phyloP scores from a whole-genome alignment of 1,140 invertebrate genomes.

The Drosophila murphyi region DNA sequence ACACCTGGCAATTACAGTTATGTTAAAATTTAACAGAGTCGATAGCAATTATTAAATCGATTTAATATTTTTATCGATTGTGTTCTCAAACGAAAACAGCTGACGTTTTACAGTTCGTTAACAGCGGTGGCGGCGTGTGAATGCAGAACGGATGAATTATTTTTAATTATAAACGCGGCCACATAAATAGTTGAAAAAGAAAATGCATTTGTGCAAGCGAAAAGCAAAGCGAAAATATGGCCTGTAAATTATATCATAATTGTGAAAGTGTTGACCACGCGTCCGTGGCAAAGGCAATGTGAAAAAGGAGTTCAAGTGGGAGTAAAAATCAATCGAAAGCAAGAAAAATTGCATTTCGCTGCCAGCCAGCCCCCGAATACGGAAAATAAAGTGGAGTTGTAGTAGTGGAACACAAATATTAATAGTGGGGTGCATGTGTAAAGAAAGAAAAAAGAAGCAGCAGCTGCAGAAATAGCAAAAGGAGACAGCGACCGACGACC shows the following conservation, averaged over 20 bases:
- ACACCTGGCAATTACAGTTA: conserved; percentile 10
- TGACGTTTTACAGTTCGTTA: conserved; percentile 50
- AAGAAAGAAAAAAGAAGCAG: conserved; percentile 49
- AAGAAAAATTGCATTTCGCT: conserved; percentile 71
- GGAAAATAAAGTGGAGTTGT: conserved; percentile 64
- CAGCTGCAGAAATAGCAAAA: conserved; percentile 76
- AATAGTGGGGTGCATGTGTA: conserved; percentile 54
- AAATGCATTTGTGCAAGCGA: conserved; percentile 71
- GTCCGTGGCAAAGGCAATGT: conserved; percentile 49
- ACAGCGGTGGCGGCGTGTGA: conserved; percentile 51
- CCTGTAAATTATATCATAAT: conserved; percentile 75
- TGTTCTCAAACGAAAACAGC: conserved; percentile 36
- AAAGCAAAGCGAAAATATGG: conserved; percentile 76
- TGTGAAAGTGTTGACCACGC: conserved; percentile 72
- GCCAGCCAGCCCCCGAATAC: conserved; percentile 41
- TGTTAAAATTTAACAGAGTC: conserved; percentile 7
- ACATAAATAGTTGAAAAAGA: conserved; percentile 59
- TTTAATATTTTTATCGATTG: conserved; percentile 20
- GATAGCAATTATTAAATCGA: conserved; percentile 4
- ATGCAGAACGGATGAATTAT: conserved; percentile 38
- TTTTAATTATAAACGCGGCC: conserved; percentile 43
- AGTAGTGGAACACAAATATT: conserved; percentile 60
- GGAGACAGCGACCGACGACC: conserved; percentile 67
- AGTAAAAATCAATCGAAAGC: conserved; percentile 74
- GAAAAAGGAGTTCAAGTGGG: conserved; percentile 69